Evolutionary conservation across 2,113 vertebrate genomes (phyloP), one percentile per base, ranked within the genome.

Genomic region (Scatophagus argus): DNA sequence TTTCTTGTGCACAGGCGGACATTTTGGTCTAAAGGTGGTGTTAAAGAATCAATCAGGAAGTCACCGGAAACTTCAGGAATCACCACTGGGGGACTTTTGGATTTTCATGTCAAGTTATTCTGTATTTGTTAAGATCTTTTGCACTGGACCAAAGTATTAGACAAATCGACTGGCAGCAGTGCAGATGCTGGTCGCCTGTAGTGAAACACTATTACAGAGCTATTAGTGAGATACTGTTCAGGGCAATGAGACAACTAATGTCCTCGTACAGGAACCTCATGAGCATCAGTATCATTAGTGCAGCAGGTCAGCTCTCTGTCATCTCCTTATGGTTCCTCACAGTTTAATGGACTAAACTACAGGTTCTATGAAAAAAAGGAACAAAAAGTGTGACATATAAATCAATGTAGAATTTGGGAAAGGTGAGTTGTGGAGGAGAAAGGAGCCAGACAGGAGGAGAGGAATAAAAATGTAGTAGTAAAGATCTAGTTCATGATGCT

Each of bases 271-370:
- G 60, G 78, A 83, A 82, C 70, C 82, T 58, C 25, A 72, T 14
- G 5, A 66, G 62, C 44, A 4, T 74, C 76, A 75, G 32, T 88
- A 68, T 84, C 72, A 74, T 80, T 77, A 86, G 70, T 55, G 51
- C 17, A 39, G 52, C 39, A 44, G 56, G 67, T 82, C 64, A 61
- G 36, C 39, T 32, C 52, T 78, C 46, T 67, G 75, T 59, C 73
- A 89, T 86, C 73, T 77, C 44, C 63, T 87, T 51, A 81, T 71
- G 41, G 41, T 47, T 70, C 25, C 64, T 74, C 36, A 41, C 8
- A 59, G 5, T 54, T 60, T 29, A 72, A 85, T 80, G 54, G 55
- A 80, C 19, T 31, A 17, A 38, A 0, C 62, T 46, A n/a, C n/a
- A 58, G 17, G 32, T 0, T 55, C 23, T 21, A 25, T 6, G 19